Evolutionary conservation across 2,113 vertebrate species (phyloP), one percentile per base, ranked within the genome.

Genomic region (Aepyceros melampus): DNA sequence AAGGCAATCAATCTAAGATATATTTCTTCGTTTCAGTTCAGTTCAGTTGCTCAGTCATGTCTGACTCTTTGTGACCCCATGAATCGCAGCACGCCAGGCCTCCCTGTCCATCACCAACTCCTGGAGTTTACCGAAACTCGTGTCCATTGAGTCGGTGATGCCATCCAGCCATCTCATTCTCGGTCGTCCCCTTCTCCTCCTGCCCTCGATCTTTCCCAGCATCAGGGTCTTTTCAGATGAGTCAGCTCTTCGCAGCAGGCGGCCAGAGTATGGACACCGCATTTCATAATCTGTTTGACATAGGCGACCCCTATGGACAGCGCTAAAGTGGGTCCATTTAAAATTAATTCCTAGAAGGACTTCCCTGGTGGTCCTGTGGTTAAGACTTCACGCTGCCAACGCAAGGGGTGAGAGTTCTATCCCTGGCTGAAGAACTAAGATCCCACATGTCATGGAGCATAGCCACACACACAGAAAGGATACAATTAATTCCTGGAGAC

Each of bases 41-140:
- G 6, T 14, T 60, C 58, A 14, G 29, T 60, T 2, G 2, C 58
- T 62, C 29, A 31, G 58, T 7, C 0, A 0, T 62, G 58, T 31
- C 58, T 0, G 29, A 1, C 13, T 3, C 58, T 62, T 62, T 62
- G 58, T 0, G 1, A 62, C 29, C 12, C 58, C 58, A 6, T 62
- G 58, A 31, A 31, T 31, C 58, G 0, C 2, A 62, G 6, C 29
- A 31, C 29, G 2, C 58, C 58, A 31, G 58, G 29, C 29, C 58
- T 31, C 58, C 58, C 5, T 7, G 58, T 31, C 29, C 29, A 60
- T 60, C 58, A 60, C 2, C 58, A 60, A 29, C 29, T 31, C 58
- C 27, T 0, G 1, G 58, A 60, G 58, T 60, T 60, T 2, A 31
- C 27, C 1, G 27, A 60, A 6, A 31, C 29, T 31, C 27, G 31